These are phyloP conservation scores for Dicerorhinus sumatrensis DNA, from an alignment of 2,113 vertebrate genomes.

Conservation along the genomic window DNA sequence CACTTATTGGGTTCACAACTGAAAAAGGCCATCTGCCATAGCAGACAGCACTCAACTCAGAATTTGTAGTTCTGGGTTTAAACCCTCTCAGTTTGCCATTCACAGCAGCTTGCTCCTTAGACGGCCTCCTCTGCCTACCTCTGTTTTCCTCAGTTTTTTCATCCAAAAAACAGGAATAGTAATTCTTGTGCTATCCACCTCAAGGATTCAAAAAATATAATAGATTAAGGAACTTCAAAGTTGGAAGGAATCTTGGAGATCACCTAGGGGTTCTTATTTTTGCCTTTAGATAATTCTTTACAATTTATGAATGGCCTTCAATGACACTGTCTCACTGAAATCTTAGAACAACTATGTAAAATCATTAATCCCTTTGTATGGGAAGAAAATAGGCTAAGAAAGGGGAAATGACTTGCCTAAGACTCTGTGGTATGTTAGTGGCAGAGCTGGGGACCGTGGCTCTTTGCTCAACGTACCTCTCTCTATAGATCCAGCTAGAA, in stretches of 20 bases:
- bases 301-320: not conserved
- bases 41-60: not conserved
- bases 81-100: not conserved
- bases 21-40: not conserved
- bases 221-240: not conserved
- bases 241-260: not conserved
- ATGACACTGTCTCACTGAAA: not conserved
- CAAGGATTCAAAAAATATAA: not conserved
- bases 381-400: not conserved
- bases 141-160: not conserved
- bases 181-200: not conserved
- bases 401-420: not conserved
- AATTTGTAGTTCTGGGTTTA: fast-evolving
- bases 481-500: not conserved
- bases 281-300: not conserved
- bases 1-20: not conserved
- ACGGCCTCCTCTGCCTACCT: not conserved
- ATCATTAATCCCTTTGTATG: not conserved
- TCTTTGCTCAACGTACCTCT: not conserved
- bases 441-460: not conserved
- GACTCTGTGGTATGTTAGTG: not conserved
- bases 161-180: not conserved
- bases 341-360: not conserved
- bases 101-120: not conserved
- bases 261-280: not conserved